Conservation (phyloP, 2,113 vertebrate genomes). For the Megaceryle torquata region DNA sequence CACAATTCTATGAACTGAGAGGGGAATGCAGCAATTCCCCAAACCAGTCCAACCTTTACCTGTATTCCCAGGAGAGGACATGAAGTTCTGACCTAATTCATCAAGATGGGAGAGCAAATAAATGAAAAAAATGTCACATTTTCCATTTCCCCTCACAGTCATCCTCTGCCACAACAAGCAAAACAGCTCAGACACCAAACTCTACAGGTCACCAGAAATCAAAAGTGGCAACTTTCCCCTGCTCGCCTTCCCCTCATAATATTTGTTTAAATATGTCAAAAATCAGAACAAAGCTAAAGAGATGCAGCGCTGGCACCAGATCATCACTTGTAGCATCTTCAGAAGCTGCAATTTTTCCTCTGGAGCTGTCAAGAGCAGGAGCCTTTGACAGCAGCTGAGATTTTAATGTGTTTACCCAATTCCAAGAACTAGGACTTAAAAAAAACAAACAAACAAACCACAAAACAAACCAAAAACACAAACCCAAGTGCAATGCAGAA, state of each 20-base stretch:
- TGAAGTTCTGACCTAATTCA: background rate
- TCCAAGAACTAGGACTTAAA: background rate
- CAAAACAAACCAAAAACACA: background rate
- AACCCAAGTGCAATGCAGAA: background rate
- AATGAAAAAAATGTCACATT: fast-evolving
- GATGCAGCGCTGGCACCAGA: fast-evolving
- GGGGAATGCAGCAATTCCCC: background rate
- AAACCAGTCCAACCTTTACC: background rate
- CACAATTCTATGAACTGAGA: fast-evolving
- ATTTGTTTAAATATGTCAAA: background rate
- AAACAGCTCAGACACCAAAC: background rate
- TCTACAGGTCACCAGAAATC: background rate
- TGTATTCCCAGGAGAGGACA: background rate
- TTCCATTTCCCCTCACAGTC: background rate
- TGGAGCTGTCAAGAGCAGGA: background rate
- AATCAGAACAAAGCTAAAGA: background rate
- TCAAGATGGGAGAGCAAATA: fast-evolving
- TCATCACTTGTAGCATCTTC: background rate
- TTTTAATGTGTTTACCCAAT: background rate
- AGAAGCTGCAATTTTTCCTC: background rate
- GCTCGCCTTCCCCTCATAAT: background rate
- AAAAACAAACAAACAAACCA: background rate
- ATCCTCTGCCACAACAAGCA: background rate
- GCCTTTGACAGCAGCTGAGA: background rate
- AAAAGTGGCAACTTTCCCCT: fast-evolving